These are phyloP conservation scores for Macaria liturata DNA, from an alignment of 2,888 invertebrate species.

Conservation along the genomic window DNA sequence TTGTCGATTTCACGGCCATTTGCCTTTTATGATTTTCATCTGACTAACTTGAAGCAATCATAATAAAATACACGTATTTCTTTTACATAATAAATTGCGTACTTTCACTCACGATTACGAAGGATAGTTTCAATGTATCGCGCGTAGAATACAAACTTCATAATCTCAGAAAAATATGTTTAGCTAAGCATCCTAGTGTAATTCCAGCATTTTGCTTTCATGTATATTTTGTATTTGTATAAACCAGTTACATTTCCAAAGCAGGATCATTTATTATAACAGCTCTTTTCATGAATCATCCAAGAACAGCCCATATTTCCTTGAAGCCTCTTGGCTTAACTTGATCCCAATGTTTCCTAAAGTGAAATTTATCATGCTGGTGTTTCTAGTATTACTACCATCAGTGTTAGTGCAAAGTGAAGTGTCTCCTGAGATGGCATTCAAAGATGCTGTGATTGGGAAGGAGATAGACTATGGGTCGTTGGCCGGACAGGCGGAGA, in stretches of 20 bases:
- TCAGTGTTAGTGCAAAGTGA: constrained; percentile 27
- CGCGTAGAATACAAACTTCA: too few species aligned
- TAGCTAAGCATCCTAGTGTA: too few species aligned
- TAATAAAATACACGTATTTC: constrained; percentile 23
- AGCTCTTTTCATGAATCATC: constrained; percentile 6
- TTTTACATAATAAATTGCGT: background rate
- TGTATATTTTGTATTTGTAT: too few species aligned
- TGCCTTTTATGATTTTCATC: constrained; percentile 41
- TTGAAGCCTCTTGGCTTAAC: constrained; percentile 10
- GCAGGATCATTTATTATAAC: too few species aligned
- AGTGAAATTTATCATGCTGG: constrained; percentile 8
- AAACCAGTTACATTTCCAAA: too few species aligned
- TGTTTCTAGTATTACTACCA: constrained; percentile 14
- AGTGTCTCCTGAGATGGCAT: constrained; percentile 7
- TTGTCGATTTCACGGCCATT: constrained; percentile 59
- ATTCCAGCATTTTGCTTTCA: too few species aligned
- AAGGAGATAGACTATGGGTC: constrained; percentile 61
- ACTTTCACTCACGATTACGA: too few species aligned
- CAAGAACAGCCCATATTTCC: background rate
- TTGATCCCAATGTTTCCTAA: background rate
- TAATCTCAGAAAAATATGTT: too few species aligned
- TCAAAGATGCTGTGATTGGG: constrained; percentile 34
- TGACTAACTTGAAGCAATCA: constrained; percentile 27
- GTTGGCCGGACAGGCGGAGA: constrained; percentile 63
- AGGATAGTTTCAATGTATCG: too few species aligned